Evolutionary conservation across 2,113 vertebrate species (phyloP), one percentile per base, ranked within the genome.

Genomic region (Phocoena sinus): DNA sequence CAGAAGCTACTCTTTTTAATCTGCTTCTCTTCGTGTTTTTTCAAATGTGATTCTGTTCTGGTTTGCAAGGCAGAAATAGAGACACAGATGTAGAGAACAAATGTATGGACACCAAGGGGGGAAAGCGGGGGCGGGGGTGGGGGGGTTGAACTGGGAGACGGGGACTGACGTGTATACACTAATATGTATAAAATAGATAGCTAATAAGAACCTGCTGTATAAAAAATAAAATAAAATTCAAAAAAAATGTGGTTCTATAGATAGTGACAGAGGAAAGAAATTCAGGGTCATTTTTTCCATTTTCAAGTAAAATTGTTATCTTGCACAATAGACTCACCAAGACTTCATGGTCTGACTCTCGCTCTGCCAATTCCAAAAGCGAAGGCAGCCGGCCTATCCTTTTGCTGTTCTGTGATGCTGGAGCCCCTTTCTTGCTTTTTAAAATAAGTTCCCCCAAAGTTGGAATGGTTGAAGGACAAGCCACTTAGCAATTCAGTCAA

Each of bases 11-110:
- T 95, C 93, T 73, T 82, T 97, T 96, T 96, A 53, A 77, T 79
- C 94, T 97, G 17, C 36, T 56, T 96, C 85, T 98, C 53, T 97
- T 91, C 20, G 8, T 81, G 14, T 50, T 96, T 92, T 96, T 53
- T 85, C 91, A 96, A 96, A 92, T 94, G 53, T 41, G 80, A 11
- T 94, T 97, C 68, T 88, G 67, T 77, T 53, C 53, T 0, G 17
- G 53, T 53, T 53, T 53, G 53, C 53, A 53, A 18, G 53, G 53
- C 53, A 17, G 5, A 17, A 53, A 18, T 18, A 17, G 53, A 53
- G 53, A 53, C 53, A 53, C 53, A 53, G 15, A 53, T 53, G 53
- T 53, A 53, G 53, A 18, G 5, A 53, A 53, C 50, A 53, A 53
- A 53, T 53, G 50, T 53, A 53, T 53, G 15, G 50, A 50, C 50